Evolutionary conservation across 35 echinoderm and acorn worm genomes (phyloP), one percentile per base, ranked within the genome.

Genomic region (Stichopus chloronotus): DNA sequence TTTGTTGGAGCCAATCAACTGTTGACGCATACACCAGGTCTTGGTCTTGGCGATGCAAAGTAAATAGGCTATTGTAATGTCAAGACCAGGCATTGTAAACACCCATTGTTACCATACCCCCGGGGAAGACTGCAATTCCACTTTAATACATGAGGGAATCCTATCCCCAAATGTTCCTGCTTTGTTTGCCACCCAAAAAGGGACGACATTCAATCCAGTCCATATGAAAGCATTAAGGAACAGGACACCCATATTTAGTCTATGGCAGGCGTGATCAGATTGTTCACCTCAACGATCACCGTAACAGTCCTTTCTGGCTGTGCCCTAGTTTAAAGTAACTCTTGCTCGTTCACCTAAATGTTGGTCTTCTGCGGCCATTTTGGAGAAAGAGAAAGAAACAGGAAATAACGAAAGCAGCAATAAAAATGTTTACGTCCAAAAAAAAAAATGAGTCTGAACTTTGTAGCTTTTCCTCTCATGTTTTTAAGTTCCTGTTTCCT

Each of bases 81-180:
- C 6, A 58, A 85, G 82, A 85, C 82, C 82, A 85, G 30, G 17
- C 82, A 85, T 58, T 85, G 82, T 85, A 85, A 85, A 85, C 82
- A 58, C 56, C 55, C 80, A 83, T 83, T 83, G 80, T 83, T 83
- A 83, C 21, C 8, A 8, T 52, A 43, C 14, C 80, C 80, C 55
- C 52, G 43, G n/a, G 80, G 80, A 19, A 83, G 55, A n/a, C 80
- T 55, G 52, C 80, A 83, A 83, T 83, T 83, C 80, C 52, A 52
- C 55, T 83, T 83, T 83, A 83, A 83, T 83, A 83, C 80, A 83
- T 55, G 25, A 55, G 80, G 80, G 80, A 83, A 52, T 83, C 80
- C 80, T 7, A 83, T 43, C 20, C 55, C 55, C 80, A 83, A 54
- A 7, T 17, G 52, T 17, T 83, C 55, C 13, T 17, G 25, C 80